Percentiles rank a stretch among this genome's conserved stretches.
These are phyloP conservation scores for Telmatochromis bifrenatus DNA, from an alignment of 2,113 vertebrate genomes.

Conservation along the genomic window DNA sequence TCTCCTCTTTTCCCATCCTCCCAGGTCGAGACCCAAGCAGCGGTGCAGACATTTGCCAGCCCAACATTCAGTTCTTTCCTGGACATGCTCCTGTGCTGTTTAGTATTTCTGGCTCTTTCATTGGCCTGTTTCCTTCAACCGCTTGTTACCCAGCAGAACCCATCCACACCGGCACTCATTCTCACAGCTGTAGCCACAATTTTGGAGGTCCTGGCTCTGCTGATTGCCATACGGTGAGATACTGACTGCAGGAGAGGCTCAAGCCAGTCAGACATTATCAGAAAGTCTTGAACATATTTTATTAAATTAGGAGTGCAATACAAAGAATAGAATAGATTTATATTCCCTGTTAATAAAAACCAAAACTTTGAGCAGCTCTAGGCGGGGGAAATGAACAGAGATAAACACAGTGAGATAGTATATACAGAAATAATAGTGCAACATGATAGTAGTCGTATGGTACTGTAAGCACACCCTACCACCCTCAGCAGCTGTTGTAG, in stretches of 20 bases:
- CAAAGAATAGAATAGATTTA: neutral
- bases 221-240: slow-evolving; percentile 85
- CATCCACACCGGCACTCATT: slow-evolving; percentile 68
- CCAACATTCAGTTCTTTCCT: slow-evolving; percentile 92
- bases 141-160: slow-evolving; percentile 50
- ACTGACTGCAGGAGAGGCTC: neutral
- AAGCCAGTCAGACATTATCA: neutral
- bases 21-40: slow-evolving; percentile 66
- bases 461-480: neutral
- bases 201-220: slow-evolving; percentile 80
- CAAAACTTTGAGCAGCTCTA: neutral
- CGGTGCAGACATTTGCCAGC: slow-evolving; percentile 89
- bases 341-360: neutral
- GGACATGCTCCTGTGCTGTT: slow-evolving; percentile 87
- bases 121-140: slow-evolving; percentile 88
- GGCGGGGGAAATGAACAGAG: neutral
- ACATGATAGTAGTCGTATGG: neutral
- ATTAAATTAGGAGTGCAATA: neutral
- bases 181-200: slow-evolving; percentile 76
- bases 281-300: neutral
- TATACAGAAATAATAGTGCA: neutral
- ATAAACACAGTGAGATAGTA: neutral
- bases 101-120: slow-evolving; percentile 86
- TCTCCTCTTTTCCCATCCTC: neutral
- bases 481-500: neutral